Evolutionary conservation across 2,797 vertebrate species (phyloP).

Genomic region (Ataeniobius toweri): DNA sequence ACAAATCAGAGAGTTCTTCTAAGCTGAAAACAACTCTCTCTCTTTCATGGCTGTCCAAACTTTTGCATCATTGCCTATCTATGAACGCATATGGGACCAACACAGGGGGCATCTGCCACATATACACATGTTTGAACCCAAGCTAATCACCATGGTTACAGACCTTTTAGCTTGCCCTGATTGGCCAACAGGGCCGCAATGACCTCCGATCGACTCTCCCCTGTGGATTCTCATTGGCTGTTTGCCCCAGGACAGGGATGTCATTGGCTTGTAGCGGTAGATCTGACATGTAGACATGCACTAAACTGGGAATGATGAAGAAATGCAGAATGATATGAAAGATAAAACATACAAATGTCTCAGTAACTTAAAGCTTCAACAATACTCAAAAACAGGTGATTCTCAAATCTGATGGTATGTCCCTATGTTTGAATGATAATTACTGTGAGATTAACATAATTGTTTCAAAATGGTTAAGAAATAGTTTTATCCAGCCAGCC

Average conservation of each 20-base stretch:
- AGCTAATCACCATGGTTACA: conserved; percentile 72
- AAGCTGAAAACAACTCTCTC: conserved; percentile 6
- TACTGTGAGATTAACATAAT: background rate
- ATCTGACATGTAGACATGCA: conserved; percentile 43
- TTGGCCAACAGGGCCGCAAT: conserved; percentile 54
- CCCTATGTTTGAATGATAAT: background rate
- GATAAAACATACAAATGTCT: conserved; percentile 21
- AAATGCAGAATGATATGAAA: conserved; percentile 31
- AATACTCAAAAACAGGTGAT: background rate
- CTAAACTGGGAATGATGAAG: conserved; percentile 18
- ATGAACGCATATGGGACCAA: conserved; percentile 51
- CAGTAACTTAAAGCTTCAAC: background rate
- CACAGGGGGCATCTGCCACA: conserved; percentile 51
- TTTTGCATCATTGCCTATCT: conserved; percentile 4
- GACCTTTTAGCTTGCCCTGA: conserved; percentile 43
- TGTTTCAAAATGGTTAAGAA: background rate
- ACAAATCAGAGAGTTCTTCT: conserved; percentile 32
- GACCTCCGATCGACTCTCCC: conserved; percentile 70
- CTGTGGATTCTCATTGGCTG: conserved; percentile 59
- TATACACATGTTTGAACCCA: conserved; percentile 58
- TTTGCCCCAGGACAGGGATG: conserved; percentile 60
- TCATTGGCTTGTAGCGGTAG: conserved; percentile 56
- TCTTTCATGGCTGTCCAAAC: conserved; percentile 8
- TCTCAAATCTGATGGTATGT: background rate
- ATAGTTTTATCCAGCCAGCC: background rate